Evolutionary conservation across 2,113 vertebrate species (phyloP).

Genomic region (Cyphomyrus discorhynchus): DNA sequence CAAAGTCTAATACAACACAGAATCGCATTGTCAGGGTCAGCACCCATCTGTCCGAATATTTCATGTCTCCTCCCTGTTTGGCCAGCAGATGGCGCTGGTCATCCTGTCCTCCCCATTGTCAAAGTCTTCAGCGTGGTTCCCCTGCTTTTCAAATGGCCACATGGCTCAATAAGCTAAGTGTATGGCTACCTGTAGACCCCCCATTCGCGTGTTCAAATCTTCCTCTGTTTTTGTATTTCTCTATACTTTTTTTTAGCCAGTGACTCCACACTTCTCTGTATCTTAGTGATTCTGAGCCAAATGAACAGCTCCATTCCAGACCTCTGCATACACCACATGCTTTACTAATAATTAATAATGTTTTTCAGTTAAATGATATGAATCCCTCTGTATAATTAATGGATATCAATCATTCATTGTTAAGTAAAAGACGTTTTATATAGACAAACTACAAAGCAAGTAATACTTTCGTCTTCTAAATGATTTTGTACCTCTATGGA

Average conservation of each 20-base stretch:
- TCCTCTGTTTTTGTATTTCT: neutral
- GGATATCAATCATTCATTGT: neutral
- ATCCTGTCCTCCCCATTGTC: too few relatives aligned
- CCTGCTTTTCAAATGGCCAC: too few relatives aligned
- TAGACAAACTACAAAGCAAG: neutral
- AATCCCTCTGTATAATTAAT: neutral
- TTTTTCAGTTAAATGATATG: neutral
- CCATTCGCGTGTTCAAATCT: too few relatives aligned
- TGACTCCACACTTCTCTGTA: neutral
- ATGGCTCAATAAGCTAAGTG: too few relatives aligned
- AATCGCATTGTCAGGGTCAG: neutral
- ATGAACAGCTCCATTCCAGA: neutral
- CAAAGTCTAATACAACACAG: neutral
- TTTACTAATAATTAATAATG: neutral
- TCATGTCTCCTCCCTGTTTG: too few relatives aligned
- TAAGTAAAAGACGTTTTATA: neutral
- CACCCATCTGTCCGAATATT: too few relatives aligned
- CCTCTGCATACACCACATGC: neutral
- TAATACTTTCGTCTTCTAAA: neutral
- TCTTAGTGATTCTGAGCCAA: neutral
- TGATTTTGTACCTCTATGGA: neutral
- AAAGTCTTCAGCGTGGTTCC: too few relatives aligned
- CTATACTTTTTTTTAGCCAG: neutral
- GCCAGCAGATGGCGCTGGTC: too few relatives aligned
- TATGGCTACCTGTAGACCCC: too few relatives aligned